These are phyloP conservation scores for Aldabrachelys gigantea DNA, from an alignment of 2,113 vertebrate species.

Conservation along the genomic window DNA sequence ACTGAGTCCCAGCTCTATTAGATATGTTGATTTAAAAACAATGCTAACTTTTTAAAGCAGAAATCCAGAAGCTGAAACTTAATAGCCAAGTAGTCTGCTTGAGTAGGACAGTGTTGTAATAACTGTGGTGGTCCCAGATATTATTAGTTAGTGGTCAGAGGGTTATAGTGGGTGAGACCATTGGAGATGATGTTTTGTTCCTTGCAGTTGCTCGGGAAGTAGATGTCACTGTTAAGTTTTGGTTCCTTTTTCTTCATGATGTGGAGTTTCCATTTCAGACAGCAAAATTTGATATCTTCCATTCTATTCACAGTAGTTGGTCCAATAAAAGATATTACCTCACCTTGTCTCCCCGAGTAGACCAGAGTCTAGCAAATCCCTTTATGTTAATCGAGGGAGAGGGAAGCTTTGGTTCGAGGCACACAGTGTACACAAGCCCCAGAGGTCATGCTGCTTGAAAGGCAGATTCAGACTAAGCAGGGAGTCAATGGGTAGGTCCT, in stretches of 20 bases:
- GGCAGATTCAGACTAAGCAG: accelerated
- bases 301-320: not conserved
- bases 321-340: not conserved
- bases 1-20: accelerated
- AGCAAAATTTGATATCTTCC: not conserved
- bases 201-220: not conserved
- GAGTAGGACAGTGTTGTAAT: not conserved
- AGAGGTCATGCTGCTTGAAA: not conserved
- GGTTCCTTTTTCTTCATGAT: not conserved
- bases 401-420: no score
- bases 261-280: not conserved
- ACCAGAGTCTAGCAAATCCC: accelerated
- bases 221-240: not conserved
- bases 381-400: no score
- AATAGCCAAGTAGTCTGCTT: not conserved
- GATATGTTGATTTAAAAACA: not conserved
- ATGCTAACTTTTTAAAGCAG: conserved; percentile 9
- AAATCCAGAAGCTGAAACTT: not conserved
- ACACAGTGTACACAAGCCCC: accelerated
- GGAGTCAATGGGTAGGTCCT: not conserved
- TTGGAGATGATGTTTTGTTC: not conserved
- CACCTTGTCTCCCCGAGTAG: accelerated
- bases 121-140: not conserved
- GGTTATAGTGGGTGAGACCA: not conserved
- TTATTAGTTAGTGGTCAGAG: not conserved